Percentiles rank a stretch among this genome's conserved stretches.
phyloP scores from a whole-genome alignment of 2,797 vertebrate species.

The Pipistrellus pygmaeus region DNA sequence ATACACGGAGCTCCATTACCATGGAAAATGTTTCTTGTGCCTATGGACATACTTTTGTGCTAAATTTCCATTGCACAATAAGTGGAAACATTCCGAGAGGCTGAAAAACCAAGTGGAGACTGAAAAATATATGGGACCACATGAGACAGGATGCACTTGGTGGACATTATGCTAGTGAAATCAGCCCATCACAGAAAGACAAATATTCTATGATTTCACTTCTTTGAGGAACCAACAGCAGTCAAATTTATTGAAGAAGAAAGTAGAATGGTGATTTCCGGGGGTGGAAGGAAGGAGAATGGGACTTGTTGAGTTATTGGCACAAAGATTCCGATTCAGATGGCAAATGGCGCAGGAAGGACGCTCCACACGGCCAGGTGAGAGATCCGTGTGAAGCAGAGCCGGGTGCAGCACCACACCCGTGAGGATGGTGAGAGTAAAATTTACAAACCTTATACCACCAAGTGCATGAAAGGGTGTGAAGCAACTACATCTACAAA shows the following conservation, averaged over 20 bases:
- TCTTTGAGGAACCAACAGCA: neutral
- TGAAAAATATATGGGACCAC: neutral
- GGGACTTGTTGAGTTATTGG: neutral
- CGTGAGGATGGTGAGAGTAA: neutral
- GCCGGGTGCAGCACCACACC: neutral
- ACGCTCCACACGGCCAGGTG: neutral
- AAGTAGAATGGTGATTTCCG: neutral
- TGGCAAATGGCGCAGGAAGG: neutral
- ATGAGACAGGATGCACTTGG: neutral
- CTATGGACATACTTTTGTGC: too few relatives aligned
- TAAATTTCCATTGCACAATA: too few relatives aligned
- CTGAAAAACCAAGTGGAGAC: neutral
- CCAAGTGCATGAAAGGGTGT: neutral
- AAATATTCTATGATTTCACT: too few relatives aligned
- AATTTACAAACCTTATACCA: neutral
- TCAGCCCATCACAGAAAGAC: neutral
- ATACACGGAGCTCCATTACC: too few relatives aligned
- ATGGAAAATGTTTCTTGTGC: too few relatives aligned
- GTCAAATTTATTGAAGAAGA: neutral
- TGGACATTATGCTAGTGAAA: neutral
- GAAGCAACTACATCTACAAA: neutral
- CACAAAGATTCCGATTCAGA: neutral
- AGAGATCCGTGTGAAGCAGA: neutral
- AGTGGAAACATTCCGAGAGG: neutral
- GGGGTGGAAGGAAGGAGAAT: neutral